Base-by-base conservation (phyloP, 2,797 vertebrate genomes). In the Euphonia xanthogaster region DNA sequence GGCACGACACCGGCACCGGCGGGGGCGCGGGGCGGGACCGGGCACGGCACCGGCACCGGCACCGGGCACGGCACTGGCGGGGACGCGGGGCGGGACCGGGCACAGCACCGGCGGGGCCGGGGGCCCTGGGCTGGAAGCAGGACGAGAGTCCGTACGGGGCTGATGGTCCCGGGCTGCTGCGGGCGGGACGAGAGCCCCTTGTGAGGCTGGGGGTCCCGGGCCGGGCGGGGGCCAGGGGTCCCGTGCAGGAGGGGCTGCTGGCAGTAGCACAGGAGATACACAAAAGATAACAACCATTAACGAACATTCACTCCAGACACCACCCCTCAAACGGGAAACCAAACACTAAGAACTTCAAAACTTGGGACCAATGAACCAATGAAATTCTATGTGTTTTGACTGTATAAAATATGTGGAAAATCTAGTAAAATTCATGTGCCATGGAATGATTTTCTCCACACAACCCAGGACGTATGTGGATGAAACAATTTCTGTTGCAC, bases 191-290 rank as follows among this genome's bases (percentile, higher is more conserved):
- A 44, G 44, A 58, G 31, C 11, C 20, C 17, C 22, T 1, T 3
- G 27, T 12, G 2, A 6, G 60, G 44, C 25, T 2, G 35, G 16
- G 28, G 50, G 7, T 23, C 23, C 57, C 7, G 19, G 35, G 40
- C 5, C 3, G 8, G 20, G 7, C 3, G 0, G 57, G 24, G 50
- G 14, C n/a, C n/a, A n/a, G 16, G 28, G 50, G 7, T 24, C 6
- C 51, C 18, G 0, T 24, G n/a, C 53, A 3, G 68, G 68, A 60
- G 8, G 8, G 15, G 22, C 30, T 14, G 2, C 67, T 45, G 40
- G 28, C 15, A 28, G 4, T 4, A 39, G 40, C 15, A 11, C 67
- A 40, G 24, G 37, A 33, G 24, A 23, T 20, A 11, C 40, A 33
- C 67, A 11, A 24, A 39, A 10, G 2, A 5, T 45, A 45, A 39